phyloP scores from a whole-genome alignment of 2,113 vertebrate genomes.

The Coregonus clupeaformis region DNA sequence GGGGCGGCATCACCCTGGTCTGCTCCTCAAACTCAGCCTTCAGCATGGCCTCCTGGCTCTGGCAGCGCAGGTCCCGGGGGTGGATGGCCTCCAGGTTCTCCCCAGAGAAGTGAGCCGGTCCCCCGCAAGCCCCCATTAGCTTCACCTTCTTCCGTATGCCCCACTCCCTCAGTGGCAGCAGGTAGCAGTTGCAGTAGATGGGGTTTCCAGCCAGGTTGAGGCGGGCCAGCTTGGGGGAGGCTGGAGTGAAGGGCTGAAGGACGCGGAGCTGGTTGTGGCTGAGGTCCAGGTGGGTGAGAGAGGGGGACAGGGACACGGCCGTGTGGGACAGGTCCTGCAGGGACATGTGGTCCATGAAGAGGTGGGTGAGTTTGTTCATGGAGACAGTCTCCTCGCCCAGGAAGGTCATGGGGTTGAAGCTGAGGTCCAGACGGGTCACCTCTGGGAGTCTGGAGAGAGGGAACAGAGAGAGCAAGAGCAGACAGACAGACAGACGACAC shows the following conservation, averaged over 20 bases:
- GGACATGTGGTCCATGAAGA: slow-evolving; percentile 84
- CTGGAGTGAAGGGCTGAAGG: slow-evolving; percentile 77
- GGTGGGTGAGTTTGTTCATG: slow-evolving; percentile 84
- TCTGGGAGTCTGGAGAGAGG: slow-evolving; percentile 67
- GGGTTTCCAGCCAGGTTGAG: slow-evolving; percentile 85
- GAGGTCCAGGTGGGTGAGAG: slow-evolving; percentile 81
- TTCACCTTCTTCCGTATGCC: slow-evolving; percentile 68
- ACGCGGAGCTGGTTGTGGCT: slow-evolving; percentile 84
- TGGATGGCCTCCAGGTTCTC: slow-evolving; percentile 80
- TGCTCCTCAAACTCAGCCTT: slow-evolving; percentile 68
- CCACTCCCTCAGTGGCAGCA: slow-evolving; percentile 84
- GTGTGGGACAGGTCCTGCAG: slow-evolving; percentile 83
- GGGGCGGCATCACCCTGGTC: slow-evolving; percentile 17
- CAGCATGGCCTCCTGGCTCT: slow-evolving; percentile 68
- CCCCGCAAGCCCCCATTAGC: slow-evolving; percentile 73
- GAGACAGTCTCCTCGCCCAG: slow-evolving; percentile 81
- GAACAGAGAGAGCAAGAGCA: slow-evolving; percentile 1
- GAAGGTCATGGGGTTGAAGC: slow-evolving; percentile 91
- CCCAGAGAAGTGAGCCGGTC: slow-evolving; percentile 74
- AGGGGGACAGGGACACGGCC: slow-evolving; percentile 79
- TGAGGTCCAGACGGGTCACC: slow-evolving; percentile 80
- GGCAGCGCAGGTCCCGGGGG: slow-evolving; percentile 79
- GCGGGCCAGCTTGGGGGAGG: slow-evolving; percentile 66
- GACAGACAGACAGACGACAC: no score
- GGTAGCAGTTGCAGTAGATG: slow-evolving; percentile 85